Conservation (phyloP, 35 echinoderm and acorn worm genomes). For the Apostichopus californicus region DNA sequence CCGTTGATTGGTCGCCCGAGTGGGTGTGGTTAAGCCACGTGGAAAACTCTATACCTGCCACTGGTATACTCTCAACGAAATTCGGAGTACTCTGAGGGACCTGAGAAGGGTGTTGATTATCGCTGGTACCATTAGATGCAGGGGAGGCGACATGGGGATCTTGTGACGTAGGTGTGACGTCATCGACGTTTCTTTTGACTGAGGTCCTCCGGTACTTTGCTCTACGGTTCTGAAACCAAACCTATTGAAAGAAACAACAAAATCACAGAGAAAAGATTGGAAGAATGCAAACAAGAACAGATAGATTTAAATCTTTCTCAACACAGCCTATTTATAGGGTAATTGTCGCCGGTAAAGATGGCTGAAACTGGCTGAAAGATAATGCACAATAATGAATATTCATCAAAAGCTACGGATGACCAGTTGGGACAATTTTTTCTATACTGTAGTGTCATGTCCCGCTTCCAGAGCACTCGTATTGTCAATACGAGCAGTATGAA, state of each 20-base stretch:
- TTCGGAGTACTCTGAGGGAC: not conserved
- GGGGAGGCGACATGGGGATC: not conserved
- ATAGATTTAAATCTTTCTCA: too few relatives aligned
- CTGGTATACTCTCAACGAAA: conserved; percentile 17
- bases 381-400: too few relatives aligned
- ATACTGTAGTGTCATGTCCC: too few relatives aligned
- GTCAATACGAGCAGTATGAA: too few relatives aligned
- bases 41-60: conserved; percentile 36
- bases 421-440: too few relatives aligned
- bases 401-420: too few relatives aligned
- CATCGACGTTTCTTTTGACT: not conserved
- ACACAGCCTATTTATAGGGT: too few relatives aligned
- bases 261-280: not conserved
- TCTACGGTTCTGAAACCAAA: conserved; percentile 97
- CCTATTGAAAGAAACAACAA: conserved; percentile 44
- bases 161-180: not conserved
- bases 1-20: conserved; percentile 46
- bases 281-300: too few relatives aligned
- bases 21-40: conserved; percentile 32
- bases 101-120: not conserved
- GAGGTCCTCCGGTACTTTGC: conserved; percentile 61
- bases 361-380: too few relatives aligned
- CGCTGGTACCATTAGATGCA: not conserved
- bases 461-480: too few relatives aligned
- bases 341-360: too few relatives aligned